Evolutionary conservation across 2,888 invertebrate genomes (phyloP), one percentile per base, ranked within the genome.

Genomic region (Hipparchia sbordonii): DNA sequence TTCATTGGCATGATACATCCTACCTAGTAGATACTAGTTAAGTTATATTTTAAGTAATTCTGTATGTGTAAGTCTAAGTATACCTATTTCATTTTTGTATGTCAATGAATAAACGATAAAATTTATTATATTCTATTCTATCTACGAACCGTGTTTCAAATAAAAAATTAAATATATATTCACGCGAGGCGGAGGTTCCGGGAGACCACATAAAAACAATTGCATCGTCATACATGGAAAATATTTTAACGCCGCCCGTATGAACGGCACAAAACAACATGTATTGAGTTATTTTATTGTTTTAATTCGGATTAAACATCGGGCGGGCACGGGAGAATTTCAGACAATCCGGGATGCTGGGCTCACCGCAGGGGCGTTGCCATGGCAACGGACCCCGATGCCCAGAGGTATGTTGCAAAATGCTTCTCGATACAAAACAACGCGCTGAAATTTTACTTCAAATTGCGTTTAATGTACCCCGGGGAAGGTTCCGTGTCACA

Each of bases 351-450:
- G 82, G 86, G 85, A 84, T 84, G 87, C 83, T 85, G 81, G 85
- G 82, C 77, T 83, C 79, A 84, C 84, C 85, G 88, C 87, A 81
- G 87, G 92, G 93, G 92, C 77, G 92, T 92, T 92, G 87, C 92
- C 79, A 92, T 91, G 88, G 87, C 77, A 84, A 93, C 92, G 85
- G 88, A 84, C 89, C 89, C 85, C 89, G 89, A 89, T 87, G 85
- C 83, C 82, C 76, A 71, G 76, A 76, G 76, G 76, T 76, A 72
- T 59, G 67, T 52, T 67, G 67, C 72, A 70, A 72, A 82, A 80
- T 80, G 80, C 81, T 77, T 82, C 83, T 82, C 81, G 79, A 84
- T 81, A 83, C 84, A 82, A 81, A 81, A 79, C 80, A 80, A 74
- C 77, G 68, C 65, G 68, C 70, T 71, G 62, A 72, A 75, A 72